Percentiles rank a stretch among this genome's conserved stretches.
Conservation (phyloP, 2,797 vertebrate species). For the Hydrolagus colliei region DNA sequence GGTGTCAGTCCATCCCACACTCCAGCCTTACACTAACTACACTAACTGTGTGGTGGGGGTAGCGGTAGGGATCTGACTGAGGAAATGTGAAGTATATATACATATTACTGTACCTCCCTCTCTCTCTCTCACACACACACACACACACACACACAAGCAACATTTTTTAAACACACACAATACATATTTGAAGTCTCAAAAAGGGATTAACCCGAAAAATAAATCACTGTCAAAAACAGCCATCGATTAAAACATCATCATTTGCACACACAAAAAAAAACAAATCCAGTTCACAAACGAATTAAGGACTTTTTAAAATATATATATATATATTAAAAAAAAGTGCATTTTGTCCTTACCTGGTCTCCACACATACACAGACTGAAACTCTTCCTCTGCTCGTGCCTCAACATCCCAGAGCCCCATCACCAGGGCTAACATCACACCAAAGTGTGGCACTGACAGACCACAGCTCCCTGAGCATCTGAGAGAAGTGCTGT, state of each 20-base stretch:
- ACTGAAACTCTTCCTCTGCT: slow-evolving; percentile 69
- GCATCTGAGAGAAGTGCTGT: slow-evolving; percentile 44
- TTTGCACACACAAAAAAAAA: background rate
- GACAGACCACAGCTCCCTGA: slow-evolving; percentile 43
- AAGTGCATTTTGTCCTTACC: slow-evolving; percentile 59
- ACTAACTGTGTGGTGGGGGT: background rate
- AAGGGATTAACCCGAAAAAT: background rate
- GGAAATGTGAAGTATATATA: background rate
- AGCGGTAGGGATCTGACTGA: background rate
- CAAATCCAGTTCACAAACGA: background rate
- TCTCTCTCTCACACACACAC: background rate
- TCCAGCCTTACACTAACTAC: background rate
- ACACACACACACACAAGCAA: too few relatives aligned
- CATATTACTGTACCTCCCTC: background rate
- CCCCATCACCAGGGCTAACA: slow-evolving; percentile 62
- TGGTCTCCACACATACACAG: slow-evolving; percentile 88
- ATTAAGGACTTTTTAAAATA: background rate
- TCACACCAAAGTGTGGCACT: slow-evolving; percentile 51
- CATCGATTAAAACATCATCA: background rate
- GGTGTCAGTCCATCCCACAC: background rate
- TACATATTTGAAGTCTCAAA: background rate
- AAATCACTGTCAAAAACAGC: background rate
- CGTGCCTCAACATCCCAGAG: slow-evolving; percentile 57
- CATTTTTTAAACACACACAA: background rate
- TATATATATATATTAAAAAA: slow-evolving; percentile 35